Conservation (phyloP, 2,797 vertebrate species). For the Tokudaia tokunoshimensis region DNA sequence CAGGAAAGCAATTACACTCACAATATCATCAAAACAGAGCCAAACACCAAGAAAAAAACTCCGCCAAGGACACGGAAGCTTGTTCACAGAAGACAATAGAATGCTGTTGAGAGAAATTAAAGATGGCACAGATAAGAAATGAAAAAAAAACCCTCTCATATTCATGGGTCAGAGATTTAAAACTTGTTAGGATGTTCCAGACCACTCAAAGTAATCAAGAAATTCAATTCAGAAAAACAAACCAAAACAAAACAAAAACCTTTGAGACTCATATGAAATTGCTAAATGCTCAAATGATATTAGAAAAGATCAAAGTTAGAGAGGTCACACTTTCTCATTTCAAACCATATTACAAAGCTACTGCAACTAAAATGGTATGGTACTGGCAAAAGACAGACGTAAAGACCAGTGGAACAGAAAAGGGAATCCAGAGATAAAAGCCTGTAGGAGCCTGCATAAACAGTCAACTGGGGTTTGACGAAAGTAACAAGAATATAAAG, state of each 20-base stretch:
- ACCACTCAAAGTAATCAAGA: not conserved
- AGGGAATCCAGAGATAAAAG: constrained; percentile 6
- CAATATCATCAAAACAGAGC: not conserved
- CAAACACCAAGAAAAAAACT: not conserved
- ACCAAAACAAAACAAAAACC: not conserved
- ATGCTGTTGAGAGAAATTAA: not conserved
- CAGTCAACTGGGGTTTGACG: not conserved
- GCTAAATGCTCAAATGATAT: not conserved
- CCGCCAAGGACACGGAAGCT: not conserved
- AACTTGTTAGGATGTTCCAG: not conserved
- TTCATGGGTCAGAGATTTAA: not conserved
- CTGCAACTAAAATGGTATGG: not conserved
- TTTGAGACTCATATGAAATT: constrained; percentile 10
- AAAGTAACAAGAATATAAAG: not conserved
- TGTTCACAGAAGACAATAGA: not conserved
- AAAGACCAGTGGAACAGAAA: not conserved
- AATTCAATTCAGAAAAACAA: not conserved
- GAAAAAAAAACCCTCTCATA: not conserved
- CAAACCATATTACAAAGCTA: constrained; percentile 48
- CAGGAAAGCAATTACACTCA: not conserved
- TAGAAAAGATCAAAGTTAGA: constrained; percentile 44
- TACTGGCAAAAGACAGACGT: not conserved
- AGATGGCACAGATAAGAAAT: constrained; percentile 11
- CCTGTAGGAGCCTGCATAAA: not conserved
- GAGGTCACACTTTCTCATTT: constrained; percentile 8